Base-by-base conservation (phyloP, 2,113 vertebrate genomes). In the Nothoprocta perdicaria region DNA sequence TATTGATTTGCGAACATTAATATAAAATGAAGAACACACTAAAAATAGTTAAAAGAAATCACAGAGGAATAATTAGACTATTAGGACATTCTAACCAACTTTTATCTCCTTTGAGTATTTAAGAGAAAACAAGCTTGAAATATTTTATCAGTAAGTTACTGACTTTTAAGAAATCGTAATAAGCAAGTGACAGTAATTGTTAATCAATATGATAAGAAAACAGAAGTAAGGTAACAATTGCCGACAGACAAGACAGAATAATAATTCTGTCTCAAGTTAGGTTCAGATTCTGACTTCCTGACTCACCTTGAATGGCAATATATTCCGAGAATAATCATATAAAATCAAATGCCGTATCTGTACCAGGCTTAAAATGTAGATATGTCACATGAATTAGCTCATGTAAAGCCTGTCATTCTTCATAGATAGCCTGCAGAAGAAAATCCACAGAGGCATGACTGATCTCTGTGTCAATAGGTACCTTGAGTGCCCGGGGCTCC, bases 1-100 rank as follows among this genome's bases (percentile, higher is more conserved):
- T 88, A 95, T 87, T 83, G 90, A 94, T 92, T 95, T 89, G 60
- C 71, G 27, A 55, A 67, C 68, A 52, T 89, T 67, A 88, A 52
- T 92, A 75, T 71, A 88, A 85, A 57, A 95, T 63, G 29, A 95
- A 90, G 14, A 63, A 17, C 16, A 79, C 61, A 61, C 52, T 92
- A 68, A 91, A 91, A 89, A 91, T 67, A 89, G 12, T 52, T 88
- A 67, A 91, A 86, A 63, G 60, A 91, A 91, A 61, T 82, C 92
- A 89, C 68, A 74, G 38, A 74, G 63, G 67, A 87, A 78, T 86
- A 88, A 80, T 86, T 88, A 69, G 48, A 45, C 71, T 74, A 23
- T 71, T 88, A 80, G 21, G 19, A 72, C 15, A 89, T 92, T 62
- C 71, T 84, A 92, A 80, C 50, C 60, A 38, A 63, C 41, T 38